Conservation (phyloP, 2,113 vertebrate species). For the Holacanthus passer region DNA sequence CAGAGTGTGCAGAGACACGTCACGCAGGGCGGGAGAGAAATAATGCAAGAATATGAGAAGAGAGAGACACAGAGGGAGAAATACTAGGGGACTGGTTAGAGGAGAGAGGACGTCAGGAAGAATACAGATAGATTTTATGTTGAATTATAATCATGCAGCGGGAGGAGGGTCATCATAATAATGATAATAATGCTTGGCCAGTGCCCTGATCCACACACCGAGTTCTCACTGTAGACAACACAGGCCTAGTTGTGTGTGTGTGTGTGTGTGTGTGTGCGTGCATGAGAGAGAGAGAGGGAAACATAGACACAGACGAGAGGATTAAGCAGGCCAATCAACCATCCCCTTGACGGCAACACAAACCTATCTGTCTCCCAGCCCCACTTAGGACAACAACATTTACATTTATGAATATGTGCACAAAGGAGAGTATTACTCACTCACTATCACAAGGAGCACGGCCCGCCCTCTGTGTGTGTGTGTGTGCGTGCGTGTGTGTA, state of each 20-base stretch:
- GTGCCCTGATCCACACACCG: slow-evolving; percentile 23
- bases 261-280: not conserved
- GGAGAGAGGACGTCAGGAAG: slow-evolving; percentile 27
- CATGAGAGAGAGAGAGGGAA: not conserved
- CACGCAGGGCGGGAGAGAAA: slow-evolving; percentile 60
- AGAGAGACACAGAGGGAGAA: slow-evolving; percentile 31
- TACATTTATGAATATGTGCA: slow-evolving; percentile 76
- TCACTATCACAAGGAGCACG: slow-evolving; percentile 35
- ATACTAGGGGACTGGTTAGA: slow-evolving; percentile 21
- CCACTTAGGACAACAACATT: slow-evolving; percentile 74
- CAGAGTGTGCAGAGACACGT: slow-evolving; percentile 57
- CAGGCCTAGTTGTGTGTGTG: slow-evolving; percentile 4
- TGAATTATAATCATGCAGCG: slow-evolving; percentile 41
- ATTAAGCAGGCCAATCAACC: slow-evolving; percentile 70
- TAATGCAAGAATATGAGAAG: slow-evolving; percentile 52
- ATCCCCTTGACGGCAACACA: slow-evolving; percentile 65
- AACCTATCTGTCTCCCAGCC: slow-evolving; percentile 70
- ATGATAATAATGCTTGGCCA: slow-evolving; percentile 51
- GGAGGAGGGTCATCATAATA: slow-evolving; percentile 53
- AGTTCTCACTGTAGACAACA: slow-evolving; percentile 30
- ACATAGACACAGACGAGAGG: slow-evolving; percentile 27
- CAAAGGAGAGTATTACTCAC: slow-evolving; percentile 66
- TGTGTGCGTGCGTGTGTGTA: slow-evolving; percentile 6
- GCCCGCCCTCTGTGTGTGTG: slow-evolving; percentile 15
- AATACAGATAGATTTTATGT: slow-evolving; percentile 42